A percentile compares a stretch with the other conserved stretches of the same genome.
Evolutionary conservation across 2,888 invertebrate species (phyloP).

Genomic region (Scelioninae gen. 2): DNA sequence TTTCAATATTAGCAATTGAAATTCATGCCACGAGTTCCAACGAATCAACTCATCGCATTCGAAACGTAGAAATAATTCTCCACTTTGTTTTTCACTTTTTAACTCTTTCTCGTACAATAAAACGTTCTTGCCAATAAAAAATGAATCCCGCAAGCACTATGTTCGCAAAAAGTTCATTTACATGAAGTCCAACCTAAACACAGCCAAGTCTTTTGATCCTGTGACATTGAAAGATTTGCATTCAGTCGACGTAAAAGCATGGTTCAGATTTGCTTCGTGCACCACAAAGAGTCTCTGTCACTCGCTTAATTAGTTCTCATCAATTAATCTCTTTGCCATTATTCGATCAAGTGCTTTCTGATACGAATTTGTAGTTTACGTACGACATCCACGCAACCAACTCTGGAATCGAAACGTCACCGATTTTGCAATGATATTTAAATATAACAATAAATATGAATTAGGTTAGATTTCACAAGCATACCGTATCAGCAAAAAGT

Average conservation of each 20-base stretch:
- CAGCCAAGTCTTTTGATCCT: slow-evolving; percentile 53
- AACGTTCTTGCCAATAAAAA: slow-evolving; percentile 29
- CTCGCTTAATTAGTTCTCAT: slow-evolving; percentile 58
- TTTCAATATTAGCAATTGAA: no score
- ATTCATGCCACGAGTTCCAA: no score
- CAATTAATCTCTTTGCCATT: no score
- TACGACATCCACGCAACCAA: no score
- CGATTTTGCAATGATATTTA: no score
- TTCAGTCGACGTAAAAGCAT: slow-evolving; percentile 53
- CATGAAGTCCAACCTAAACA: slow-evolving; percentile 40
- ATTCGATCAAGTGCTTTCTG: no score
- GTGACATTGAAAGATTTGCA: slow-evolving; percentile 53
- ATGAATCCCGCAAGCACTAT: slow-evolving; percentile 24
- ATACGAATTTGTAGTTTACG: no score
- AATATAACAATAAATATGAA: no score
- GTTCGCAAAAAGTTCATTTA: slow-evolving; percentile 36
- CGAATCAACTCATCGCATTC: neutral
- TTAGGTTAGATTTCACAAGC: no score
- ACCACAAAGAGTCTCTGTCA: slow-evolving; percentile 57
- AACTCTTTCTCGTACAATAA: slow-evolving; percentile 4
- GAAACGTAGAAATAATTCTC: neutral
- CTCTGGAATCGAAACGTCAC: no score
- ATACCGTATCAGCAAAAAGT: no score
- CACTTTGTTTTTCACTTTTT: slow-evolving; percentile 1
- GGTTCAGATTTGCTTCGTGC: slow-evolving; percentile 47